These are phyloP conservation scores for Mimas tiliae DNA, from an alignment of 2,888 invertebrate species.

Conservation along the genomic window DNA sequence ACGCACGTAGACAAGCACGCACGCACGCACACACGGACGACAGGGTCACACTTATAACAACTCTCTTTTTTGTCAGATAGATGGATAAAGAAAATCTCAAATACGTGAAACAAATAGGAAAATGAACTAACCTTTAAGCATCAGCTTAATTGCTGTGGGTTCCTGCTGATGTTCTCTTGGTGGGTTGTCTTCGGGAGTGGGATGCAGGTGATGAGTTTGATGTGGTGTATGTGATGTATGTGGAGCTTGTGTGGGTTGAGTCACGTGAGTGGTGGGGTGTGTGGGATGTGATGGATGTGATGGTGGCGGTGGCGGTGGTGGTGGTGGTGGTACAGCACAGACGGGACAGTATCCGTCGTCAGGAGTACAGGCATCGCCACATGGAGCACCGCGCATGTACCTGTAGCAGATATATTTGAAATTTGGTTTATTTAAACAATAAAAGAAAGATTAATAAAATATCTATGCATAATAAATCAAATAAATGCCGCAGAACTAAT, in stretches of 20 bases:
- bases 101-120: too few species aligned
- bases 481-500: too few species aligned
- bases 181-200: background rate
- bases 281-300: constrained; percentile 21
- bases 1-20: too few species aligned
- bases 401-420: too few species aligned
- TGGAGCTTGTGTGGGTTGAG: background rate
- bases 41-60: too few species aligned
- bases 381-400: constrained; percentile 30
- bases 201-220: background rate
- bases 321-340: constrained; percentile 37
- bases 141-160: constrained; percentile 47
- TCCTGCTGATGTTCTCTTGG: constrained; percentile 32
- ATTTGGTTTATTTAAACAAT: too few species aligned
- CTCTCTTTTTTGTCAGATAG: too few species aligned
- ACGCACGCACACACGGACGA: too few species aligned
- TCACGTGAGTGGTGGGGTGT: background rate
- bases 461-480: too few species aligned
- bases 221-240: background rate
- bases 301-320: constrained; percentile 27
- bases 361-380: constrained; percentile 32
- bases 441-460: too few species aligned
- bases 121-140: constrained; percentile 59
- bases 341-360: constrained; percentile 51
- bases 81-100: too few species aligned